A percentile compares a stretch with the other conserved stretches of the same genome.
Conservation (phyloP, 2,113 vertebrate species). For the Neopipo cinnamomea region DNA sequence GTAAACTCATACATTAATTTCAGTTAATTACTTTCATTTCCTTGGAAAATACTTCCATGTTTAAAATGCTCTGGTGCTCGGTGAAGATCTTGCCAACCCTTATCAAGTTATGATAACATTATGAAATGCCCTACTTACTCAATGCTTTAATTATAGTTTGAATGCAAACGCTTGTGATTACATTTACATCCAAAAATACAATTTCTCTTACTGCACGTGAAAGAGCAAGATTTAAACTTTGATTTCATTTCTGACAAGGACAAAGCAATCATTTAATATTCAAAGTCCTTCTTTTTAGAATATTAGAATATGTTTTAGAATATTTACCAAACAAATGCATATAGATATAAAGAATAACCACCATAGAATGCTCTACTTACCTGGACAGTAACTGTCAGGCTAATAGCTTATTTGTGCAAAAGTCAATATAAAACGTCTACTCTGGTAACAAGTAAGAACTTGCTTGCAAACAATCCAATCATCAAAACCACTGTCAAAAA, state of each 20-base stretch:
- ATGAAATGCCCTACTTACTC: neutral
- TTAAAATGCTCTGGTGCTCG: neutral
- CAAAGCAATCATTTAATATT: neutral
- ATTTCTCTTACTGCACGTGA: neutral
- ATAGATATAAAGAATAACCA: neutral
- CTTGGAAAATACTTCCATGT: neutral
- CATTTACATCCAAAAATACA: neutral
- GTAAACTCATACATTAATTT: neutral
- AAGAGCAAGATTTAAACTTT: neutral
- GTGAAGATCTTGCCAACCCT: neutral
- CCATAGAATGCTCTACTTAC: neutral
- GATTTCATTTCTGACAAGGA: neutral
- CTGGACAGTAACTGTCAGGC: neutral
- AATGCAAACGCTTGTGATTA: neutral
- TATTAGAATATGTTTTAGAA: neutral
- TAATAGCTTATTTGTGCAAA: neutral
- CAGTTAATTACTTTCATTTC: neutral
- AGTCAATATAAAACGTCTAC: neutral
- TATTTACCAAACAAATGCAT: neutral
- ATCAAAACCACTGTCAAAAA: neutral
- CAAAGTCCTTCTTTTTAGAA: neutral
- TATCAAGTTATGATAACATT: neutral
- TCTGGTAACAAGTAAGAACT: neutral
- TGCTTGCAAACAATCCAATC: neutral
- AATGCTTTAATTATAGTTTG: neutral